Percentiles rank a stretch among this genome's conserved stretches.
Evolutionary conservation across 1,140 invertebrate species (phyloP).

Genomic region (Mamestra configurata): DNA sequence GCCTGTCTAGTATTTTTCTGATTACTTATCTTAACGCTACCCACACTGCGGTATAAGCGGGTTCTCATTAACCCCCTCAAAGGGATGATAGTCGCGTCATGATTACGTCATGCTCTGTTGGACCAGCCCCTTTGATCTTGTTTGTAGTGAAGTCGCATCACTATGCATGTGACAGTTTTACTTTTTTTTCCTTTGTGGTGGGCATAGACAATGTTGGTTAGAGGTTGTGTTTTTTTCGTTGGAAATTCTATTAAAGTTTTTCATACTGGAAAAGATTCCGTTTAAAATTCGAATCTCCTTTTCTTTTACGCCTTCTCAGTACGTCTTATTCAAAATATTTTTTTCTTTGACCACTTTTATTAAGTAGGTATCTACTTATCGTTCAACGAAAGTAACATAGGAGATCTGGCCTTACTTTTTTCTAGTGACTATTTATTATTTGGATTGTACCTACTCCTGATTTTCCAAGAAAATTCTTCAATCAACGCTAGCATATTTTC

Average conservation of each 20-base stretch:
- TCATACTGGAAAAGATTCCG: no score
- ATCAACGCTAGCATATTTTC: constrained; percentile 1
- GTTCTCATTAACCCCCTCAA: constrained; percentile 33
- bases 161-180: constrained; percentile 36
- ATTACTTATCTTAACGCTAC: constrained; percentile 4
- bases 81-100: constrained; percentile 13
- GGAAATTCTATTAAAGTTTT: neutral
- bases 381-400: no score
- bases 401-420: neutral
- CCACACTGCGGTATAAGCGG: neutral
- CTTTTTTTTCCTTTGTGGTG: neutral
- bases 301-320: no score
- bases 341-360: no score
- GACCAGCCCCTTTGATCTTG: constrained; percentile 22
- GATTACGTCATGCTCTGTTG: constrained; percentile 11
- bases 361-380: no score
- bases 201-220: neutral
- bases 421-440: neutral
- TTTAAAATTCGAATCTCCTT: no score
- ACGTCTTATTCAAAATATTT: no score
- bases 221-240: neutral
- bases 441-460: no score
- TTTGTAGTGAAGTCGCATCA: constrained; percentile 26
- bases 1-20: neutral
- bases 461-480: neutral